phyloP scores from a whole-genome alignment of 2,113 vertebrate species.

The Mustela lutreola region DNA sequence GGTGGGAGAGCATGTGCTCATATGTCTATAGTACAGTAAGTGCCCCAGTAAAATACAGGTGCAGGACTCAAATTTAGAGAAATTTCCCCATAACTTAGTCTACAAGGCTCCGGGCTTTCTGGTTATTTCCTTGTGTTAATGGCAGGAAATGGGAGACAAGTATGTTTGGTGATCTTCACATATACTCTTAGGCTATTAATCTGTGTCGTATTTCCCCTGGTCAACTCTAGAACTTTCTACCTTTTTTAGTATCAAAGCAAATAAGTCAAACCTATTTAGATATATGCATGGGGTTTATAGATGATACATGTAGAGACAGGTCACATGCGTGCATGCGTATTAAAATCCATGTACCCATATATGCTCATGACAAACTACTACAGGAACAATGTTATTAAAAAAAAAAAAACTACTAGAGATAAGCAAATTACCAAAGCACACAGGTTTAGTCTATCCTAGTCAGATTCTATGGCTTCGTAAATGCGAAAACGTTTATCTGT shows the following conservation, averaged over 20 bases:
- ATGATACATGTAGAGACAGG: background rate
- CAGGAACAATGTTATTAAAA: background rate
- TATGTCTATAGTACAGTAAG: background rate
- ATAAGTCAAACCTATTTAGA: slow-evolving; percentile 19
- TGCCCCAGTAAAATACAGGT: background rate
- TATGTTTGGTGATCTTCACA: background rate
- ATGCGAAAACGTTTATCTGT: slow-evolving; percentile 60
- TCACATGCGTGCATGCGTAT: background rate
- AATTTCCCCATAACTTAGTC: background rate
- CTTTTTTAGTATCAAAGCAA: slow-evolving; percentile 25
- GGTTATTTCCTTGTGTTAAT: background rate
- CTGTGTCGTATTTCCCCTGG: slow-evolving; percentile 13
- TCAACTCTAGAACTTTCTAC: slow-evolving; percentile 43
- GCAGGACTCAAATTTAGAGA: background rate
- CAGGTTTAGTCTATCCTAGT: background rate
- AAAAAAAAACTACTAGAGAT: background rate
- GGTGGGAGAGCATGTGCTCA: too few species aligned
- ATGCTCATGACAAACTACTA: background rate
- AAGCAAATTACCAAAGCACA: background rate
- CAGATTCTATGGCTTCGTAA: slow-evolving; percentile 53
- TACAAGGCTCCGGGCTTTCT: background rate
- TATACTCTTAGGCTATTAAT: background rate
- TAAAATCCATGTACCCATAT: background rate
- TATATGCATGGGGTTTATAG: background rate
- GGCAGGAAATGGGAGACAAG: background rate